Evolutionary conservation across 2,888 invertebrate genomes (phyloP), one percentile per base, ranked within the genome.

Genomic region (Drosophila meridiana): DNA sequence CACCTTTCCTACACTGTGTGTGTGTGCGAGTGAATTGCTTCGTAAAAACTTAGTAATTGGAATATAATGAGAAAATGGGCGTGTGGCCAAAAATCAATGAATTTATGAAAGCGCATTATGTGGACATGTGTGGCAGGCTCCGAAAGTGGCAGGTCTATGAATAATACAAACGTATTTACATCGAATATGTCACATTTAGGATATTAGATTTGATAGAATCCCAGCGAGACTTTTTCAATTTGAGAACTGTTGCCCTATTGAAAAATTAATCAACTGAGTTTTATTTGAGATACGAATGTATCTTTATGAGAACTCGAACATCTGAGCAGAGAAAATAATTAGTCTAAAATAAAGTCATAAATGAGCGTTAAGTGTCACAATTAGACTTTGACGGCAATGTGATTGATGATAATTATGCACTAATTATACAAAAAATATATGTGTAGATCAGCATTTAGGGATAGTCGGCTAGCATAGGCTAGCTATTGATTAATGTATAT

Each of bases 31-130:
- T 62, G 57, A 11, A n/a, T 40, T 6, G 32, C 26, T 40, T 30
- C 48, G 26, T 34, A 32, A n/a, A 14, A 20, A 36, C 43, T 45
- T 38, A 38, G 20, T 68, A 68, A 55, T 69, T 48, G 36, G 69
- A n/a, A 69, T 26, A 30, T 42, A 69, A 42, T 68, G 55, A 55
- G 20, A 6, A 11, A 13, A n/a, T 3, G 20, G 20, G 2, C 30
- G 40, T 45, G 34, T 36, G 2, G n/a, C 52, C 26, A 38, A 47
- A 14, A 69, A 67, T 56, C 47, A 56, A 56, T 69, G 40, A 9
- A 34, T 34, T 34, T 55, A 40, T 48, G 40, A 47, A 56, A 56
- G 30, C 40, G 13, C 2, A 69, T 14, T 40, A 20, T 38, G 38
- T 32, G 36, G 38, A 36, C 38, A 66, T 26, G 28, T 40, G 53